Base-by-base conservation (phyloP, 1,140 invertebrate genomes). In the Laupala kohalensis region DNA sequence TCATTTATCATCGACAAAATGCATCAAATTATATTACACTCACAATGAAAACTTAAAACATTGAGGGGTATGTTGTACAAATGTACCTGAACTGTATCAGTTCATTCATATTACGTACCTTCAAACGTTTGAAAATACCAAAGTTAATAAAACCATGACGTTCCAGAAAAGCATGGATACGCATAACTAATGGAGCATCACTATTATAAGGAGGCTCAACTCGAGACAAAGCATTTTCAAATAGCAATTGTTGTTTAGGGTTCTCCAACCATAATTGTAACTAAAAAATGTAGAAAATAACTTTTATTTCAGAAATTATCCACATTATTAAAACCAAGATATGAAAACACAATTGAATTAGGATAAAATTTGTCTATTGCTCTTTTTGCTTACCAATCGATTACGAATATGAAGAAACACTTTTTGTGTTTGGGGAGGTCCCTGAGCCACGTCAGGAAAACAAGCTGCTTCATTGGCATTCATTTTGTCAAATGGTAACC, bases 81-180 rank as follows among this genome's bases (percentile, higher is more conserved):
- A 63, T 13, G 12, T 13, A 63, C n/a, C 53, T n/a, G n/a, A n/a
- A n/a, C n/a, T n/a, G n/a, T n/a, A n/a, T n/a, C n/a, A n/a, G n/a
- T n/a, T n/a, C n/a, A 69, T 4, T 4, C 25, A 66, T 19, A 66
- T 15, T 6, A 74, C 70, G 75, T 81, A 86, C 85, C 79, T 92
- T 93, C 2, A 94, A 78, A 69, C 93, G 84, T 80, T 97, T 95
- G 79, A 95, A 99, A 25, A 98, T 90, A 0, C 97, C 97, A 87
- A 96, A 99, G 83, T 99, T 99, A 67, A 99, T 98, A 76, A 94
- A 97, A 6, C 97, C 96, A 83, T 98, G 94, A 72, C 97, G 85
- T 78, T 99, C 94, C 9, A 99, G 83, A 80, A 95, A 99, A 1
- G 92, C 90, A 84, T 96, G 94, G 69, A 96, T 87, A 75, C 96